These are phyloP conservation scores for Furcifer pardalis DNA, from an alignment of 2,797 vertebrate genomes.

Conservation along the genomic window DNA sequence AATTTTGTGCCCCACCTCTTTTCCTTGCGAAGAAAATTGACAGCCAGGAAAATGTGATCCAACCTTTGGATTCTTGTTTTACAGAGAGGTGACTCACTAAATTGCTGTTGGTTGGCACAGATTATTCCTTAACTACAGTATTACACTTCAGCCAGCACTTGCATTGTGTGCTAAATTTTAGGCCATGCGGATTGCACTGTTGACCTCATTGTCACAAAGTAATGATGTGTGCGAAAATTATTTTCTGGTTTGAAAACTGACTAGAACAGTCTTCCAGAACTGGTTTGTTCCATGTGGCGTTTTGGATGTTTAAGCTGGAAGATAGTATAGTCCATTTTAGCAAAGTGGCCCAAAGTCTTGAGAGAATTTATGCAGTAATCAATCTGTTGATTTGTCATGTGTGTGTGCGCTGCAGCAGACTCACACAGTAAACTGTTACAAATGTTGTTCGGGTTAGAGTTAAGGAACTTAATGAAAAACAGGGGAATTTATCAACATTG, in stretches of 20 bases:
- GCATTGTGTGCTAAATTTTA: neutral
- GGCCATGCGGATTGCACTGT: neutral
- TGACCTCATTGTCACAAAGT: neutral
- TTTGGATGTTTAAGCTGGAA: neutral
- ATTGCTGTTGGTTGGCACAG: too few relatives aligned
- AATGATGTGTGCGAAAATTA: neutral
- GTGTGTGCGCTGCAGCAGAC: neutral
- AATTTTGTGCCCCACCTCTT: neutral
- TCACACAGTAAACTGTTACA: neutral
- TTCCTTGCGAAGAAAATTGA: neutral
- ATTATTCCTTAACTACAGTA: too few relatives aligned
- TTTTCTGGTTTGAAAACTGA: neutral
- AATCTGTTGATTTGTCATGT: too few relatives aligned
- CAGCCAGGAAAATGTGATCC: neutral
- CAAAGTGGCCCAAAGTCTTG: neutral
- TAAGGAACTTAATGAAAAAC: neutral
- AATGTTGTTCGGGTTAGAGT: neutral
- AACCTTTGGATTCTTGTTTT: neutral
- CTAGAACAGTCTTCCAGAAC: neutral
- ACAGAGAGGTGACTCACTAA: too few relatives aligned
- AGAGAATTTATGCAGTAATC: neutral
- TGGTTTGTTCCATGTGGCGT: neutral
- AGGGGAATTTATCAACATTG: neutral
- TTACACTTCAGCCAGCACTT: neutral
- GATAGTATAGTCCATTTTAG: neutral